Evolutionary conservation across 2,797 vertebrate genomes (phyloP), one percentile per base, ranked within the genome.

Genomic region (Bufotes viridis): DNA sequence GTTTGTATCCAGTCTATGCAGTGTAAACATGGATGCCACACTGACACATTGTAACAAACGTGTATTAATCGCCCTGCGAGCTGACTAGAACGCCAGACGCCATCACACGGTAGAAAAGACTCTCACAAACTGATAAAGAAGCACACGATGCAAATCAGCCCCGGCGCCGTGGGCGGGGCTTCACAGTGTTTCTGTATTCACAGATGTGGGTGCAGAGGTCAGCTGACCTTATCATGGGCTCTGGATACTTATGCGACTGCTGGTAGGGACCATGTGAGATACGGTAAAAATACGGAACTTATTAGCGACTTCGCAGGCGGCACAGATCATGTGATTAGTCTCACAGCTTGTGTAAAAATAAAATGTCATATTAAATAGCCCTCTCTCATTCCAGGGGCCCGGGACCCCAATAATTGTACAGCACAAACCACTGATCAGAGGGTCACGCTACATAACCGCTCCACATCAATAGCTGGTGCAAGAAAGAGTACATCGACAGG

Each of bases 81-180:
- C 95, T 96, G 95, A 96, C 95, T 96, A 96, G 91, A 96, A 96
- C 95, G 95, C 93, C 95, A 96, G 95, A 91, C 90, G 93, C 93
- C 91, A 91, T 90, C 89, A 92, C 72, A 91, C 89, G 92, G 89
- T 91, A 96, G 95, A 34, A 93, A 96, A 96, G 95, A 95, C 95
- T 93, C 92, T 94, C n/a, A 94, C 93, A 93, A 95, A 94, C 94
- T 93, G 92, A 93, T 91, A 92, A 83, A 94, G 94, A 92, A 15
- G 18, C 20, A 53, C 6, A 14, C 61, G 1, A 72, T 70, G 34
- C 78, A 81, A 29, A 24, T 26, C 14, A 42, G 55, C 86, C 86
- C 20, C 53, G 34, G 29, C 57, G 8, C 53, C 57, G 53, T 11
- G n/a, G 70, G 72, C 55, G 86, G 80, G 70, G 70, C 61, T 75